Conservation (phyloP, 2,888 invertebrate genomes). For the Oscheius onirici region DNA sequence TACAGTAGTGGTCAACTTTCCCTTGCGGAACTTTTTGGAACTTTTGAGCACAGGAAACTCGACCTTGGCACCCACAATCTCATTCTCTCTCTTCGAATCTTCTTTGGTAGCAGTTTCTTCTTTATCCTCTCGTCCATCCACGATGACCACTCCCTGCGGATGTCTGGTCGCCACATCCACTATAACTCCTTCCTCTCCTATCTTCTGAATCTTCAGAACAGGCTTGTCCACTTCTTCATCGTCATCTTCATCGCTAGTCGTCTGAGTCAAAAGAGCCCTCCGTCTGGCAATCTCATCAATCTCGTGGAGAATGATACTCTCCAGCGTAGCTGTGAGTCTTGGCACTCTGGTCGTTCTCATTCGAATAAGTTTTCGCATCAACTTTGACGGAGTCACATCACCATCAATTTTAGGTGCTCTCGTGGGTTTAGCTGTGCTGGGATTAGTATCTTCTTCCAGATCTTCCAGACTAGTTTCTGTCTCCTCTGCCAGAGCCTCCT, state of each 20-base stretch:
- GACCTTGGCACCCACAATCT: too few species aligned
- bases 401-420: slow-evolving; percentile 15
- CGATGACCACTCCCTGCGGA: neutral
- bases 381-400: neutral
- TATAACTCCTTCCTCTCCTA: neutral
- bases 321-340: neutral
- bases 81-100: neutral
- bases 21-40: too few species aligned
- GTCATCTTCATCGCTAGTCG: neutral
- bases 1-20: too few species aligned
- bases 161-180: neutral
- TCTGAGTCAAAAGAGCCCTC: neutral
- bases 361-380: neutral
- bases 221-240: neutral
- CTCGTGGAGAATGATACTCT: slow-evolving; percentile 8
- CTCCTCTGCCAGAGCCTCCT: neutral
- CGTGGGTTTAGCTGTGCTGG: neutral
- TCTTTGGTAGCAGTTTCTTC: neutral
- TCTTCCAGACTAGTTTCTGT: neutral
- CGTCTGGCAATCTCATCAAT: neutral
- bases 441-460: neutral
- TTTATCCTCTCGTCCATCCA: neutral
- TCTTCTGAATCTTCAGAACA: neutral
- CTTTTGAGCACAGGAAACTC: too few species aligned
- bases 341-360: neutral